Percentiles rank a stretch among this genome's conserved stretches.
Conservation (phyloP, 2,113 vertebrate genomes). For the Archilochus colubris region DNA sequence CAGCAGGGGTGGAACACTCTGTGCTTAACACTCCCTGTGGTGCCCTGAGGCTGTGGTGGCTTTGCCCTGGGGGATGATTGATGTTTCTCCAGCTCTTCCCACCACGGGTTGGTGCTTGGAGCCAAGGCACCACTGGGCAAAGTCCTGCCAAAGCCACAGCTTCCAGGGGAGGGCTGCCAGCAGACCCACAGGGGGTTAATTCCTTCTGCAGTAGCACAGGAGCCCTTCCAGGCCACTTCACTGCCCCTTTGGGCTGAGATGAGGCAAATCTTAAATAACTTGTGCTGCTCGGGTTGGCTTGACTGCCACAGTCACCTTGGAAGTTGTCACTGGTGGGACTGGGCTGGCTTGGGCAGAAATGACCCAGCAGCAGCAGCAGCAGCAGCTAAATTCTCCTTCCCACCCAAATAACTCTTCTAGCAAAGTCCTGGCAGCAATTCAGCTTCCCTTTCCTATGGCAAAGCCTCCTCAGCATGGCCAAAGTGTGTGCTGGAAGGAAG, state of each 20-base stretch:
- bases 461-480: background rate
- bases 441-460: background rate
- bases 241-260: background rate
- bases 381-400: background rate
- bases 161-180: background rate
- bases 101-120: accelerated
- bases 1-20: background rate
- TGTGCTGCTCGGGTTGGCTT: background rate
- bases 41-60: accelerated
- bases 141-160: background rate
- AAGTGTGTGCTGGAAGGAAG: background rate
- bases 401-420: background rate
- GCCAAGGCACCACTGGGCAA: background rate
- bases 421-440: background rate
- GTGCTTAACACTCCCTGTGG: background rate
- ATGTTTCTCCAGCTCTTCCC: background rate
- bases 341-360: accelerated
- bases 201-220: background rate
- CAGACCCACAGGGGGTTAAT: background rate
- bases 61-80: background rate
- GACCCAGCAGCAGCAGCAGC: background rate
- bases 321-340: background rate
- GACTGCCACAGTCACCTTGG: background rate
- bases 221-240: background rate
- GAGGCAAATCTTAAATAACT: background rate